Conservation (phyloP, 1,140 invertebrate genomes). For the Ruditapes philippinarum region DNA sequence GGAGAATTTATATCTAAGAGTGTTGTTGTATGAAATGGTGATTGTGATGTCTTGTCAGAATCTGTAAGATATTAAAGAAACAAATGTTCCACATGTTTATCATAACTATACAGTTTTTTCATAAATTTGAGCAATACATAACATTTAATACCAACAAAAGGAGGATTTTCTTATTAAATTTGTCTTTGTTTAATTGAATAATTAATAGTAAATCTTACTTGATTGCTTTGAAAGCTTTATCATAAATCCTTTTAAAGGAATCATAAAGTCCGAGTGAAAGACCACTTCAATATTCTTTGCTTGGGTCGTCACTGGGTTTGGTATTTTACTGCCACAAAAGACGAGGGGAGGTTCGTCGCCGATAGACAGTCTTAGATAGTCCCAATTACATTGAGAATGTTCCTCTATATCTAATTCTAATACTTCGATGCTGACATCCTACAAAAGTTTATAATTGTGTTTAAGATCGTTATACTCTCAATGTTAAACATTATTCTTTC, state of each 20-base stretch:
- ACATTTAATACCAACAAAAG: not conserved
- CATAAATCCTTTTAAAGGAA: not conserved
- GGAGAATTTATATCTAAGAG: too few relatives aligned
- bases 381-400: not conserved
- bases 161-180: not conserved
- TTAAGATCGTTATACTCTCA: too few relatives aligned
- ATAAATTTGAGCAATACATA: not conserved
- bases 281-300: not conserved
- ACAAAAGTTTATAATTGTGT: not conserved
- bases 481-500: too few relatives aligned
- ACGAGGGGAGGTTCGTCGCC: not conserved
- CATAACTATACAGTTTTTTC: too few relatives aligned
- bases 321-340: not conserved
- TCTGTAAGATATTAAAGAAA: too few relatives aligned
- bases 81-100: too few relatives aligned
- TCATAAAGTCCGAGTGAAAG: not conserved
- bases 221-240: not conserved
- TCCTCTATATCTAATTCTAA: not conserved
- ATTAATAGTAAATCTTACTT: not conserved
- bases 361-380: not conserved
- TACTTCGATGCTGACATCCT: not conserved
- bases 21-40: too few relatives aligned
- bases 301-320: not conserved
- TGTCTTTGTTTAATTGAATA: not conserved
- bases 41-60: too few relatives aligned